These are phyloP conservation scores for Channa argus DNA, from an alignment of 2,113 vertebrate genomes.

Conservation along the genomic window DNA sequence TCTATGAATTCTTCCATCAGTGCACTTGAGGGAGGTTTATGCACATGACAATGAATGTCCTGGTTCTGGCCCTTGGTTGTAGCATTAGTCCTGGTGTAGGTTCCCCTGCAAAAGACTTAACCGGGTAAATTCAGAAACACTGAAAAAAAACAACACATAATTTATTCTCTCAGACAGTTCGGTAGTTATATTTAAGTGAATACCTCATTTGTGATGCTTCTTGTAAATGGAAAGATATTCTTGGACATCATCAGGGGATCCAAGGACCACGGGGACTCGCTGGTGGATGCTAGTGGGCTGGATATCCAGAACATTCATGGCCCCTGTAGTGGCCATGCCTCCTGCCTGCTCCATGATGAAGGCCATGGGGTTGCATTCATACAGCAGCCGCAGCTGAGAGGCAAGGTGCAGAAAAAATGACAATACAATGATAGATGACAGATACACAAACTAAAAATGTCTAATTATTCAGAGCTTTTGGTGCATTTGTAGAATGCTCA, in stretches of 20 bases:
- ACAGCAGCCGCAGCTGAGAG: conserved; percentile 91
- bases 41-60: conserved; percentile 13
- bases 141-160: neutral
- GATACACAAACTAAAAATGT: too few species aligned
- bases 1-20: conserved; percentile 29
- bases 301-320: conserved; percentile 89
- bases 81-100: conserved; percentile 6
- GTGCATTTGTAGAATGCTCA: conserved; percentile 64
- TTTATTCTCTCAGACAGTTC: too few species aligned
- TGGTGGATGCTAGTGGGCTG: conserved; percentile 93
- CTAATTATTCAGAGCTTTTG: too few species aligned
- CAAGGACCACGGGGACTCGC: conserved; percentile 90
- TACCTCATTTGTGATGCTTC: conserved; percentile 87
- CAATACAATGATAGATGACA: too few species aligned
- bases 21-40: conserved; percentile 10
- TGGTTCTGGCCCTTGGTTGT: neutral
- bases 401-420: conserved; percentile 13
- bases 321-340: conserved; percentile 93
- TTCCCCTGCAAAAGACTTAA: conserved; percentile 11
- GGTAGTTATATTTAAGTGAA: too few species aligned
- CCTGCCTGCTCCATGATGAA: conserved; percentile 96
- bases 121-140: neutral
- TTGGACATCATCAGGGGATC: conserved; percentile 94
- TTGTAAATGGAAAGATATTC: conserved; percentile 91
- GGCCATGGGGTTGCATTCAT: conserved; percentile 98